These are phyloP conservation scores for Cuculus canorus DNA, from an alignment of 2,797 vertebrate species.

Conservation along the genomic window DNA sequence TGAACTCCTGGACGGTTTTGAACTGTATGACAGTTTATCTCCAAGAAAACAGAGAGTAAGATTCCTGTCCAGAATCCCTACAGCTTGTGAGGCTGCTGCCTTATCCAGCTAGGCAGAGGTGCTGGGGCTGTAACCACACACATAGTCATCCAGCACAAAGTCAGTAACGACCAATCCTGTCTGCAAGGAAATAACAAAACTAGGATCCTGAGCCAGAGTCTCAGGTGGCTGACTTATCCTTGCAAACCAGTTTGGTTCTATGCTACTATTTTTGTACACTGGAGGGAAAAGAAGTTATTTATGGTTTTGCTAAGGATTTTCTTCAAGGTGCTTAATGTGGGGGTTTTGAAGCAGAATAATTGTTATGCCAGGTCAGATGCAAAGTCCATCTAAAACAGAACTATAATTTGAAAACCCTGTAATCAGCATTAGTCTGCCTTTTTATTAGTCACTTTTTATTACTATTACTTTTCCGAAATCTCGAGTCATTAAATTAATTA, in stretches of 20 bases:
- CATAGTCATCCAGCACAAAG: rapidly evolving
- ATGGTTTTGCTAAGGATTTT: neutral
- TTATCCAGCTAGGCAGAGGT: neutral
- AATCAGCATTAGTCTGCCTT: neutral
- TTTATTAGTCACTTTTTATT: neutral
- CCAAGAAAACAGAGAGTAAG: neutral
- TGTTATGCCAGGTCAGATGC: neutral
- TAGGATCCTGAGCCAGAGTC: neutral
- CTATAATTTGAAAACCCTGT: neutral
- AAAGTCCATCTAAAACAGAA: neutral
- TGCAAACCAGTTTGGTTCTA: neutral
- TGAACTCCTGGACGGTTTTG: neutral
- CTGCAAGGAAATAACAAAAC: neutral
- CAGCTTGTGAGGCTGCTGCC: neutral
- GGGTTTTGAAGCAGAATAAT: neutral
- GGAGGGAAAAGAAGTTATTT: neutral
- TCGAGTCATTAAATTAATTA: neutral
- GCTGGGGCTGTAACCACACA: neutral
- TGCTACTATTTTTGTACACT: neutral
- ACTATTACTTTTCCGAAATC: neutral
- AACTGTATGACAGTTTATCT: neutral
- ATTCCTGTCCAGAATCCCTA: neutral
- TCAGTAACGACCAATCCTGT: neutral
- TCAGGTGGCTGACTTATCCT: neutral
- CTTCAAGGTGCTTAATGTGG: neutral